Evolutionary conservation across 1,140 invertebrate genomes (phyloP), one percentile per base, ranked within the genome.

Genomic region (Argopecten irradians): DNA sequence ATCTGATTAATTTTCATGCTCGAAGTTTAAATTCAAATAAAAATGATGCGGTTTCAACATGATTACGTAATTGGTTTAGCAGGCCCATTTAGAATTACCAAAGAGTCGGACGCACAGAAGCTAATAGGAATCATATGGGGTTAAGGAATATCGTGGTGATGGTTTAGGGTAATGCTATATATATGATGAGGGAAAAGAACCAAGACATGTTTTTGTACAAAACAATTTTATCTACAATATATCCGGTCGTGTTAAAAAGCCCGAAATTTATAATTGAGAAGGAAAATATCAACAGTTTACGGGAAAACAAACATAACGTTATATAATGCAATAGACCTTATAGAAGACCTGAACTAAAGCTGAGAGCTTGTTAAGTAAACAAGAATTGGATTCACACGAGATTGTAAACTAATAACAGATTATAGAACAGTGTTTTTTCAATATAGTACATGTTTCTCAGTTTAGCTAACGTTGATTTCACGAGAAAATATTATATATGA

Each of bases 1-100:
- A 71, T 71, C 28, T 71, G 55, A 71, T 71, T 71, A n/a, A 71
- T 71, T 71, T 71, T 71, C 55, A 71, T 71, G 55, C 55, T 28
- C 11, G n/a, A 71, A 71, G 55, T 71, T 71, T 71, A 71, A 71
- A 71, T 71, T 71, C n/a, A 71, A 71, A 71, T 71, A 71, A 71
- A 16, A 28, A n/a, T 71, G 55, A 71, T 71, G 55, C 55, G 55
- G 55, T 71, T 71, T 71, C 16, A n/a, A 71, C 55, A 71, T 71
- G 55, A 71, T 71, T 71, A 71, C 55, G 55, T 28, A 71, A 71
- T 71, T 71, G 55, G 19, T 71, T 71, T 71, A 71, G 22, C 55
- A 71, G 55, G 55, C 55, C 8, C 8, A 22, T 28, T 71, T n/a
- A n/a, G 28, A 71, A 28, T 71, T 71, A 71, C n/a, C 5, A 71